Conservation (phyloP, 2,888 invertebrate species). For the Carabus problematicus region DNA sequence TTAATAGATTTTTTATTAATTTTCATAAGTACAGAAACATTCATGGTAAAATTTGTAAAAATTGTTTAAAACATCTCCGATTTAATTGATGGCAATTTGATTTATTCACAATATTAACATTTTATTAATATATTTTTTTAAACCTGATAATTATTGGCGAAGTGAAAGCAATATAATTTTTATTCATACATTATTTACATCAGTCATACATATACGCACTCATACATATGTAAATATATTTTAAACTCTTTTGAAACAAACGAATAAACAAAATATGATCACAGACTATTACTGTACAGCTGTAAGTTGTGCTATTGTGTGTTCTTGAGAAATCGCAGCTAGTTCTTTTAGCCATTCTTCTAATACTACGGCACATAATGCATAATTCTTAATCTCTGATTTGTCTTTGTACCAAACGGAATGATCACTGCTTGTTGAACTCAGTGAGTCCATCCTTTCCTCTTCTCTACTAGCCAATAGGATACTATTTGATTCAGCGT, state of each 20-base stretch:
- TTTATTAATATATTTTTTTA: slow-evolving; percentile 1
- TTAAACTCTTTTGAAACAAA: slow-evolving; percentile 14
- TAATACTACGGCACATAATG: slow-evolving; percentile 84
- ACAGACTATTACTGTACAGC: slow-evolving; percentile 53
- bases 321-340: slow-evolving; percentile 93
- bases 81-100: slow-evolving; percentile 2
- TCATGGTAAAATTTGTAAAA: slow-evolving; percentile 3
- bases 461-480: slow-evolving; percentile 28
- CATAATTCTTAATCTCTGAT: slow-evolving; percentile 65
- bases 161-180: slow-evolving; percentile 1
- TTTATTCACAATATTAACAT: neutral
- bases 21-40: slow-evolving; percentile 10
- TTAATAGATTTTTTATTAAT: neutral
- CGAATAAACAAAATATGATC: slow-evolving; percentile 12
- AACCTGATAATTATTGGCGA: slow-evolving; percentile 4
- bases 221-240: slow-evolving; percentile 4
- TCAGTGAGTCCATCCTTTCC: slow-evolving; percentile 29
- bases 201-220: slow-evolving; percentile 2
- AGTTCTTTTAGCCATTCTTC: slow-evolving; percentile 97
- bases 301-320: slow-evolving; percentile 72
- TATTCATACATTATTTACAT: slow-evolving; percentile 3
- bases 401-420: slow-evolving; percentile 38
- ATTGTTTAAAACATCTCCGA: neutral
- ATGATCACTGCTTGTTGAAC: slow-evolving; percentile 21
- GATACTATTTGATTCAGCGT: slow-evolving; percentile 20